phyloP scores from a whole-genome alignment of 2,113 vertebrate species.

The Castor canadensis region DNA sequence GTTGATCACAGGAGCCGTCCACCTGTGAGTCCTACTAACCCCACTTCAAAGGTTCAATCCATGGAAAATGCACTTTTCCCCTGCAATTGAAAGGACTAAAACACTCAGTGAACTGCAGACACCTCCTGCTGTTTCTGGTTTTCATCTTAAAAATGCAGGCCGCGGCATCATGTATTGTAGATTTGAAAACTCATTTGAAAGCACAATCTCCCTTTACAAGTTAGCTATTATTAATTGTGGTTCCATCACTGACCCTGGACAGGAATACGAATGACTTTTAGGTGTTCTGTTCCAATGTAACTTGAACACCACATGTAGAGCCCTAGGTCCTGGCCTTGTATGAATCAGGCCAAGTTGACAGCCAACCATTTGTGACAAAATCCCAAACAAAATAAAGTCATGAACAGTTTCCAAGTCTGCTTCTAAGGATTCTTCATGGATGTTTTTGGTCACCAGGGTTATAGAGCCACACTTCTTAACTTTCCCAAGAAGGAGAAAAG shows the following conservation, averaged over 20 bases:
- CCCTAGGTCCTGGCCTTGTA: neutral
- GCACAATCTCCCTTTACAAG: neutral
- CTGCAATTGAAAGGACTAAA: conserved; percentile 61
- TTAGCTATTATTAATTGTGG: neutral
- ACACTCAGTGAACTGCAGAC: conserved; percentile 52
- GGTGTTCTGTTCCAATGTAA: neutral
- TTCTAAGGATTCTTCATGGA: neutral
- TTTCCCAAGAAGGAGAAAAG: neutral
- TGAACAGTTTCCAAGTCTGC: neutral
- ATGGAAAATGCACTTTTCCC: conserved; percentile 9
- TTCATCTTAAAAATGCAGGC: conserved; percentile 42
- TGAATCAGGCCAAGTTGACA: neutral
- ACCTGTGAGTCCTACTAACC: conserved; percentile 46
- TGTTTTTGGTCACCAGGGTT: neutral
- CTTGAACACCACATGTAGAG: neutral
- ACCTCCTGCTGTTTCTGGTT: conserved; percentile 22
- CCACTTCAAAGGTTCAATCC: conserved; percentile 47
- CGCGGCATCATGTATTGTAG: neutral
- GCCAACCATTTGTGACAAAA: neutral
- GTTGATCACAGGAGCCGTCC: conserved; percentile 55
- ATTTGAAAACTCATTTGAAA: conserved; percentile 61
- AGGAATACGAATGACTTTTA: neutral
- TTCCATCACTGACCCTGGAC: neutral
- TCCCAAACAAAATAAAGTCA: neutral
- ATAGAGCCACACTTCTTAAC: neutral